Evolutionary conservation across 2,888 invertebrate genomes (phyloP), one percentile per base, ranked within the genome.

Genomic region (Cyaniris semiargus): DNA sequence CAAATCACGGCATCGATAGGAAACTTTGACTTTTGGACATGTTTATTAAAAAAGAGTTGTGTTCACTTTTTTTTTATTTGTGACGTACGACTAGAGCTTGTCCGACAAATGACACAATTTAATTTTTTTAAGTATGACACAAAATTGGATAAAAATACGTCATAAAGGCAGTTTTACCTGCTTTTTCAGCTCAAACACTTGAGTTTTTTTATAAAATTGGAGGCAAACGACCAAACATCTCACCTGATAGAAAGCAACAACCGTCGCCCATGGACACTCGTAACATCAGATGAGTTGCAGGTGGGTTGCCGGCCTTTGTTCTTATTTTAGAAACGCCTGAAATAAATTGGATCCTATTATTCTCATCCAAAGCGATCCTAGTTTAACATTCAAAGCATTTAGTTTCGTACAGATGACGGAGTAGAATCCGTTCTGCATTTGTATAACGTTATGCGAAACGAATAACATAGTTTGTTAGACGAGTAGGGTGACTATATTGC

Each of bases 401-500:
- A 66, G 27, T 27, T 27, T 66, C 27, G 66, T 18, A 23, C 38
- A 27, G 23, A 53, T 23, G 23, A 74, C 13, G 18, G 18, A 48
- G 23, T 72, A 44, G 6, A 60, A 44, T 44, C 74, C 72, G 44
- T 8, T n/a, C 21, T 53, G 48, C 66, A 66, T 74, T 74, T 74
- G 27, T 53, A 18, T 44, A 53, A 21, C 72, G 72, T 23, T 74
- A 74, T 74, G 74, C 74, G 74, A 74, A 74, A 74, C 74, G 74
- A 74, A 74, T 74, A 74, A 53, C 27, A 15, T 53, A 74, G 74
- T 5, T 74, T 27, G 44, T 74, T 74, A 48, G 74, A 74, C 53
- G 27, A 15, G 13, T 66, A 66, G 27, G 66, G n/a, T 53, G 74
- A 53, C 21, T 18, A 23, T 15, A 15, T 21, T 13, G 23, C 18